Evolutionary conservation across 2,888 invertebrate genomes (phyloP), one percentile per base, ranked within the genome.

Genomic region (Aporophyla lueneburgensis): DNA sequence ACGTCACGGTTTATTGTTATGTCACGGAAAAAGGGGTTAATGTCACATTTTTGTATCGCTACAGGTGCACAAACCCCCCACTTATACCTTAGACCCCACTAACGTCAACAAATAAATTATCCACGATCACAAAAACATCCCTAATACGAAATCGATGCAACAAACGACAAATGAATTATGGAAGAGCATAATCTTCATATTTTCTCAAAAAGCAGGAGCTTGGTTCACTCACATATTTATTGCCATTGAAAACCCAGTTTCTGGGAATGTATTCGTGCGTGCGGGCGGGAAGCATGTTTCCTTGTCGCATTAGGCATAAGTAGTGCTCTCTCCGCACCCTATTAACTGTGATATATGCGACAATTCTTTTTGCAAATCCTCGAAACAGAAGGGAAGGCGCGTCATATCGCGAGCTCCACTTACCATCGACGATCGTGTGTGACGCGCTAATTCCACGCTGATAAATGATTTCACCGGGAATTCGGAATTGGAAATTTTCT

Each of bases 241-340:
- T 93, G 93, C 93, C 93, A 93, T 94, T 94, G 94, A 93, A 94
- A 94, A 95, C 92, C 92, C 94, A 94, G 94, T 94, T 87, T 92
- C 93, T 92, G 93, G 88, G 91, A 94, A 95, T 93, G 93, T 94
- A 94, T 94, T 93, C 94, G 88, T 81, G 92, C 89, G 92, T 93
- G 92, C 93, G 92, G 90, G 93, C 92, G 93, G 92, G 93, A 89
- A 93, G 91, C 95, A 95, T 96, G 96, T 96, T 96, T 94, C 96
- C 96, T 93, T 95, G 95, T 96, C 96, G 94, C 96, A 96, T 96
- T 96, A 96, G 95, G 96, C 95, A 95, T 95, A 96, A 96, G 96
- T 95, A 96, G 96, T 96, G 95, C 95, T 96, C 94, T 96, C 95
- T 96, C 95, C 93, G 93, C 95, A 94, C 96, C 96, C 96, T 96